These are phyloP conservation scores for Microctonus aethiopoides DNA, from an alignment of 2,888 invertebrate genomes.

Conservation along the genomic window DNA sequence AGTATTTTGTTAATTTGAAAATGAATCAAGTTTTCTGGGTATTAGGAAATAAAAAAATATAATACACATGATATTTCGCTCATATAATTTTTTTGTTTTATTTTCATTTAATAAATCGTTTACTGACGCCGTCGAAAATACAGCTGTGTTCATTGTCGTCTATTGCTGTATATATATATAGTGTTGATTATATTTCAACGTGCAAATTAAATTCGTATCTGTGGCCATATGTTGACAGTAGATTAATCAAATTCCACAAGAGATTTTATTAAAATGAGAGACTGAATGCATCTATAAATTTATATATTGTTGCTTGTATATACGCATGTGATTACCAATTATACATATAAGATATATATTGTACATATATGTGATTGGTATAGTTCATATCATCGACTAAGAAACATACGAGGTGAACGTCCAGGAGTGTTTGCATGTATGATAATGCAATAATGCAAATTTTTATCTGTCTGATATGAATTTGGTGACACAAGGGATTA, in stretches of 20 bases:
- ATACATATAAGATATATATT: background rate
- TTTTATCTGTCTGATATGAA: background rate
- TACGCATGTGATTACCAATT: background rate
- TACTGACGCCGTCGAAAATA: constrained; percentile 45
- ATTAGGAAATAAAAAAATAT: background rate
- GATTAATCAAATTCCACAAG: constrained; percentile 62
- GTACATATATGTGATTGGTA: background rate
- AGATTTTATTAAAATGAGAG: constrained; percentile 44
- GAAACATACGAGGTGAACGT: background rate
- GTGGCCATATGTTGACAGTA: constrained; percentile 40
- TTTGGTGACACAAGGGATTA: background rate
- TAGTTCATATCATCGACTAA: background rate
- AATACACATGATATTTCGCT: background rate
- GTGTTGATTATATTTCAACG: constrained; percentile 36
- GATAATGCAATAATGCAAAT: background rate
- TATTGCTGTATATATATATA: constrained; percentile 14
- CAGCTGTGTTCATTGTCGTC: constrained; percentile 37
- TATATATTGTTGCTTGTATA: background rate
- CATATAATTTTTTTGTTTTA: background rate
- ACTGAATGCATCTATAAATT: background rate
- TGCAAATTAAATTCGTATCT: constrained; percentile 43
- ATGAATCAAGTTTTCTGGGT: background rate
- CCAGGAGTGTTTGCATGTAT: background rate
- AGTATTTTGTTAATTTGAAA: too few relatives aligned
- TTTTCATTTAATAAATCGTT: constrained; percentile 16